A percentile compares a stretch with the other conserved stretches of the same genome.
Evolutionary conservation across 2,888 invertebrate genomes (phyloP).

Genomic region (Amphiduros pacificus): DNA sequence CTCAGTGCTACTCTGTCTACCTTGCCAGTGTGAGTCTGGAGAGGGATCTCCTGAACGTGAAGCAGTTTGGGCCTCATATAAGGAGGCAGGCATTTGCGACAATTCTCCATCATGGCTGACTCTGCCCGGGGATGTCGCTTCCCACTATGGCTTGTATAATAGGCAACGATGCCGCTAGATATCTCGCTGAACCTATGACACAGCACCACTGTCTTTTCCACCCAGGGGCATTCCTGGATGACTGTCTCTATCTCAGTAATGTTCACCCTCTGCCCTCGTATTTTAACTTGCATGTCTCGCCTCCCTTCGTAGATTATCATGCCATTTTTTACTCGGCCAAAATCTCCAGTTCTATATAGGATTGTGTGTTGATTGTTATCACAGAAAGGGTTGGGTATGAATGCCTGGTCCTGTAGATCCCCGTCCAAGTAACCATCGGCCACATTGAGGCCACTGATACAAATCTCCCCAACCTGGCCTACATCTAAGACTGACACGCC

Average conservation of each 20-base stretch:
- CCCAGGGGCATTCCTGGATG: slow-evolving; percentile 52
- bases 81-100: slow-evolving; percentile 63
- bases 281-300: slow-evolving; percentile 25
- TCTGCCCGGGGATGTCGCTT: neutral
- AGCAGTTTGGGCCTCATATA: slow-evolving; percentile 73
- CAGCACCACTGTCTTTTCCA: slow-evolving; percentile 78
- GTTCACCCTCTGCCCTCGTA: slow-evolving; percentile 68
- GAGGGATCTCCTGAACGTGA: slow-evolving; percentile 71
- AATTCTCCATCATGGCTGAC: slow-evolving; percentile 12
- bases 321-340: slow-evolving; percentile 72
- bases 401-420: slow-evolving; percentile 59
- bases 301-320: slow-evolving; percentile 73
- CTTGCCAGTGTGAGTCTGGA: slow-evolving; percentile 80
- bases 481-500: slow-evolving; percentile 69
- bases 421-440: slow-evolving; percentile 73
- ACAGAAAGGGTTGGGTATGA: slow-evolving; percentile 63
- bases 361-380: slow-evolving; percentile 65
- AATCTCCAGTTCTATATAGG: slow-evolving; percentile 83
- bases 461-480: slow-evolving; percentile 72
- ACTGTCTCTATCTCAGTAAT: slow-evolving; percentile 74
- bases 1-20: slow-evolving; percentile 76
- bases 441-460: slow-evolving; percentile 77
- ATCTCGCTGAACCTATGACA: slow-evolving; percentile 67
- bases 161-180: slow-evolving; percentile 26
- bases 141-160: slow-evolving; percentile 15